Conservation (phyloP, 92 coral and sea anemone genomes). For the Muricea muricata region DNA sequence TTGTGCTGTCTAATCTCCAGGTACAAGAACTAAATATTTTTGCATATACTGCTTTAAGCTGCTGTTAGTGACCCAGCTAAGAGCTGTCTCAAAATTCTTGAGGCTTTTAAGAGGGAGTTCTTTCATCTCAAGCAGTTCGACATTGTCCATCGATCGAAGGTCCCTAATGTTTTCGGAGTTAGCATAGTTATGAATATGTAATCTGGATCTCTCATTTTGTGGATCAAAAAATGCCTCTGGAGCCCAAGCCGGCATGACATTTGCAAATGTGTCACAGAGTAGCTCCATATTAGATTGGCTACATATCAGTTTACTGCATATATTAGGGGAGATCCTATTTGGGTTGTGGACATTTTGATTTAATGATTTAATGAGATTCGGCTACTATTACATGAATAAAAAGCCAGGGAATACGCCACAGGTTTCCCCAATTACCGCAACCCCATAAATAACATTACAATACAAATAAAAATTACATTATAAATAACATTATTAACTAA, state of each 20-base stretch:
- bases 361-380: too few species aligned
- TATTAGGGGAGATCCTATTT: neutral
- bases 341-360: constrained; percentile 2
- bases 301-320: neutral
- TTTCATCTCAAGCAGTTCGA: neutral
- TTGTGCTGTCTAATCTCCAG: constrained; percentile 65
- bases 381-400: too few species aligned
- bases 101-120: neutral
- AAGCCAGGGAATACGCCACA: too few species aligned
- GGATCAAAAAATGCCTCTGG: neutral
- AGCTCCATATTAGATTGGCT: neutral
- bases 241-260: neutral
- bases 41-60: constrained; percentile 24
- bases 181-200: neutral
- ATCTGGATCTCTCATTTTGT: neutral
- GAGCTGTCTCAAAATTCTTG: neutral
- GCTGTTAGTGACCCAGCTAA: constrained; percentile 2
- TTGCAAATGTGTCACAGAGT: neutral
- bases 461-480: too few species aligned
- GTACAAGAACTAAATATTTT: constrained; percentile 33
- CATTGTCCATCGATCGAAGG: neutral
- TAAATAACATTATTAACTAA: too few species aligned
- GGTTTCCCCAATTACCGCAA: too few species aligned
- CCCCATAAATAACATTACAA: too few species aligned
- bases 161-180: neutral